phyloP scores from a whole-genome alignment of 2,797 vertebrate genomes.

The Macropus fuliginosus region DNA sequence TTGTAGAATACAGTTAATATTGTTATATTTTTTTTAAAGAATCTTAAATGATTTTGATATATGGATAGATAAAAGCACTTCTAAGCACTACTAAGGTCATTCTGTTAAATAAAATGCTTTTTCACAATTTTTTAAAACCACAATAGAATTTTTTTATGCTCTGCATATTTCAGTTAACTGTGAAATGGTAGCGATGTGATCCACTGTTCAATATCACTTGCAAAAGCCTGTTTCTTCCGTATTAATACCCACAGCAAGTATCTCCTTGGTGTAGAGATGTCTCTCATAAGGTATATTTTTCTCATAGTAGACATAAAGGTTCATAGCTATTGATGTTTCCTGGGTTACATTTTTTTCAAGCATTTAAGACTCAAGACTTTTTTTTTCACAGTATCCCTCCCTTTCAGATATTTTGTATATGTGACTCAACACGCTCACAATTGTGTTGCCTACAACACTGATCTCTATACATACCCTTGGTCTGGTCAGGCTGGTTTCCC shows the following conservation, averaged over 20 bases:
- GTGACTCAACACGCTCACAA: not conserved
- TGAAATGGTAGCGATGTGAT: not conserved
- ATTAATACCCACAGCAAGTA: not conserved
- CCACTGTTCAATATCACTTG: not conserved
- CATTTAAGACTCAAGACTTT: not conserved
- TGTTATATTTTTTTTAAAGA: not conserved
- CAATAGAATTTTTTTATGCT: not conserved
- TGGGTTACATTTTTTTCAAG: not conserved
- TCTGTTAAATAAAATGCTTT: not conserved
- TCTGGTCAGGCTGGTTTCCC: not conserved
- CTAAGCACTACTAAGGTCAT: not conserved
- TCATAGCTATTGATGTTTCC: not conserved
- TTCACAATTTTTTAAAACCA: not conserved
- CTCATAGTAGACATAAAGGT: not conserved
- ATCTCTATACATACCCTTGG: not conserved
- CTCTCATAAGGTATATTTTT: not conserved
- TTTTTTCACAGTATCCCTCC: not conserved
- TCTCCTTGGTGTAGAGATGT: not conserved
- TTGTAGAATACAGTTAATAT: not conserved
- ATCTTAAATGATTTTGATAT: not conserved
- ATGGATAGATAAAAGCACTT: not conserved
- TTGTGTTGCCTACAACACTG: not conserved
- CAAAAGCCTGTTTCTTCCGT: not conserved
- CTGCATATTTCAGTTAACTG: not conserved
- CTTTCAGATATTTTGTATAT: not conserved